phyloP scores from a whole-genome alignment of 2,888 invertebrate genomes.

The Tribolium freemani region DNA sequence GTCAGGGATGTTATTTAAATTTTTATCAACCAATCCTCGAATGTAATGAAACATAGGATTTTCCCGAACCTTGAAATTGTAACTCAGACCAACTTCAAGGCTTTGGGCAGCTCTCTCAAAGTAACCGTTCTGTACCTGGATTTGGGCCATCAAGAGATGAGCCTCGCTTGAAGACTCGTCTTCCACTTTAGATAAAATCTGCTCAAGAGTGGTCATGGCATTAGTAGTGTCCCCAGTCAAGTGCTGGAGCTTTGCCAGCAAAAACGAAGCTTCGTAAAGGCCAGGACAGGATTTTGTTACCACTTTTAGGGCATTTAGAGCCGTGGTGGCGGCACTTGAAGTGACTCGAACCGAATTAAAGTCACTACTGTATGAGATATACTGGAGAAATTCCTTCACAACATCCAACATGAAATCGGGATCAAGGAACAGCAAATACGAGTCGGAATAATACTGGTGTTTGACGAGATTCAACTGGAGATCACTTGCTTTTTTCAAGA shows the following conservation, averaged over 20 bases:
- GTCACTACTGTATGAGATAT: slow-evolving; percentile 71
- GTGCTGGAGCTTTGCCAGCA: slow-evolving; percentile 85
- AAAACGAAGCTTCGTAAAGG: slow-evolving; percentile 76
- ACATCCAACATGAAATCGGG: slow-evolving; percentile 89
- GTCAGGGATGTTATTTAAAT: slow-evolving; percentile 78
- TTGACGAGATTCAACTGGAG: slow-evolving; percentile 70
- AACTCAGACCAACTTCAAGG: slow-evolving; percentile 90
- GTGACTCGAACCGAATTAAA: background rate
- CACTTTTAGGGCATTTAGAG: slow-evolving; percentile 78
- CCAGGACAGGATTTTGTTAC: slow-evolving; percentile 88
- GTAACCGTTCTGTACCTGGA: slow-evolving; percentile 79
- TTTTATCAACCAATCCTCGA: slow-evolving; percentile 85
- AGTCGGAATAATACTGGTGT: slow-evolving; percentile 78
- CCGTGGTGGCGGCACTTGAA: slow-evolving; percentile 6
- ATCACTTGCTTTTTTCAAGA: slow-evolving; percentile 76
- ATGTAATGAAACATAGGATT: slow-evolving; percentile 92
- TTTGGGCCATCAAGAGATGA: slow-evolving; percentile 88
- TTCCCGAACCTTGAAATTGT: slow-evolving; percentile 93
- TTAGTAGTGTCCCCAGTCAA: slow-evolving; percentile 82
- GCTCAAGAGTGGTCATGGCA: slow-evolving; percentile 80
- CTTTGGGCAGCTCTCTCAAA: slow-evolving; percentile 87
- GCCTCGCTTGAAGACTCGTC: slow-evolving; percentile 83
- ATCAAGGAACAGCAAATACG: slow-evolving; percentile 83
- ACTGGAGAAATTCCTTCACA: slow-evolving; percentile 81
- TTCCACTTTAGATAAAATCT: slow-evolving; percentile 81